Evolutionary conservation across 2,797 vertebrate species (phyloP).

Genomic region (Coreius guichenoti): DNA sequence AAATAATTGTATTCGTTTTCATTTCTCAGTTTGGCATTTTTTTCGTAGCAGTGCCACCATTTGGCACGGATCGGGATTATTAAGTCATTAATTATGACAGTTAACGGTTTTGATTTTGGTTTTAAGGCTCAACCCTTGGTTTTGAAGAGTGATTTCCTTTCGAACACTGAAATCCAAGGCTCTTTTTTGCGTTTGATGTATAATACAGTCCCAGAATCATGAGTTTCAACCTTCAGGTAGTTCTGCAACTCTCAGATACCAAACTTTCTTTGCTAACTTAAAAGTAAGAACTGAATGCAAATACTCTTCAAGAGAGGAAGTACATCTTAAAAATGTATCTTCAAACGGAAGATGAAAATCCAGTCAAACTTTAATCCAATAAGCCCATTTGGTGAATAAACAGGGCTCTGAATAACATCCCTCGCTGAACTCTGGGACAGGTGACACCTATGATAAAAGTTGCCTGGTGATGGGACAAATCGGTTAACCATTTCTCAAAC

Average conservation of each 20-base stretch:
- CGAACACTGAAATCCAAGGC: not conserved
- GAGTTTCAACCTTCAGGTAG: conserved; percentile 7
- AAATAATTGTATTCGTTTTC: conserved; percentile 76
- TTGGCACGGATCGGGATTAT: conserved; percentile 73
- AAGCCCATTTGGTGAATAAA: conserved; percentile 77
- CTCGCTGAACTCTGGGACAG: conserved; percentile 1
- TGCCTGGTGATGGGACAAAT: conserved; percentile 16
- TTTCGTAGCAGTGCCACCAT: conserved; percentile 65
- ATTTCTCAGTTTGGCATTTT: conserved; percentile 73
- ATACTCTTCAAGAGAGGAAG: conserved; percentile 71
- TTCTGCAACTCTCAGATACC: conserved; percentile 65
- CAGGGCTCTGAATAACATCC: conserved; percentile 59
- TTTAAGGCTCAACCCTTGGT: not conserved
- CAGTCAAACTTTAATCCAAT: conserved; percentile 77
- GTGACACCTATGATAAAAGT: conserved; percentile 21
- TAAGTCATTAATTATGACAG: conserved; percentile 73
- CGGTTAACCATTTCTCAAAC: not conserved
- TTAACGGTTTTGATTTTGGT: conserved; percentile 51
- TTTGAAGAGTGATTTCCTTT: not conserved
- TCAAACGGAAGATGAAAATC: conserved; percentile 75
- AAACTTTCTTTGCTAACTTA: no score
- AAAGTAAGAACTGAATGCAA: conserved; percentile 70
- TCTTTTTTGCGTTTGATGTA: conserved; percentile 16
- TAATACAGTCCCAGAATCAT: conserved; percentile 56
- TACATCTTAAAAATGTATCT: conserved; percentile 61